Evolutionary conservation across 2,888 invertebrate genomes (phyloP).

Genomic region (Drosophila fulvimacula): DNA sequence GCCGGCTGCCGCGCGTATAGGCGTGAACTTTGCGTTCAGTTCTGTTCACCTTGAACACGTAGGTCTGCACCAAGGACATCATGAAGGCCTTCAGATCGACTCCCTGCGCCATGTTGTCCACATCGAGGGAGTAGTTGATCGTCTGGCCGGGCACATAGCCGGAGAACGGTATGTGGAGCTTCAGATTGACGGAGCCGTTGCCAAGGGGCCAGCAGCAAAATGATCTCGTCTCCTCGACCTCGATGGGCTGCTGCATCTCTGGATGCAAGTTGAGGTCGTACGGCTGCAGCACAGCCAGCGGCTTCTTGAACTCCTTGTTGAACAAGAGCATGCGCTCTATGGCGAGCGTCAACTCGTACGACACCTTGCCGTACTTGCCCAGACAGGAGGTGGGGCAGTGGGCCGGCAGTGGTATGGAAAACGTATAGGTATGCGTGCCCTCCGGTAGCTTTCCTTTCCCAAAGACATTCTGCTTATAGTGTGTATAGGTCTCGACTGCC

Average conservation of each 20-base stretch:
- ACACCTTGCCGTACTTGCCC: constrained; percentile 9
- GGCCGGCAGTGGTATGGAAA: background rate
- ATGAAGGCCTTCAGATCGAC: background rate
- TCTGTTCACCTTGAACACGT: background rate
- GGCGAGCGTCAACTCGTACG: background rate
- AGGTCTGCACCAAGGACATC: constrained; percentile 4
- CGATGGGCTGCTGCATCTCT: background rate
- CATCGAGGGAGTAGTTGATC: background rate
- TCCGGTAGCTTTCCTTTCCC: background rate
- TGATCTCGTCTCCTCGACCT: background rate
- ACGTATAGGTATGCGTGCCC: constrained; percentile 1
- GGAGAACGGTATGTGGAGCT: background rate
- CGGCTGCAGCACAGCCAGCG: constrained; percentile 5
- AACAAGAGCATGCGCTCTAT: background rate
- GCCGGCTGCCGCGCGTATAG: background rate
- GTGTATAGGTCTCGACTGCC: background rate
- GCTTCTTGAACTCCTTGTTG: background rate
- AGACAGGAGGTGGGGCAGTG: constrained; percentile 5
- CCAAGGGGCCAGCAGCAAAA: constrained; percentile 7
- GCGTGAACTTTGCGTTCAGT: background rate
- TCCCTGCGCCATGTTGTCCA: background rate
- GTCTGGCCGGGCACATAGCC: constrained; percentile 3
- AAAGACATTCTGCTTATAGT: background rate
- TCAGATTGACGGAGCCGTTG: background rate
- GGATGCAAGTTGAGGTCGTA: constrained; percentile 1